These are phyloP conservation scores for Ormyrus rosae DNA, from an alignment of 2,888 invertebrate genomes.

Conservation along the genomic window DNA sequence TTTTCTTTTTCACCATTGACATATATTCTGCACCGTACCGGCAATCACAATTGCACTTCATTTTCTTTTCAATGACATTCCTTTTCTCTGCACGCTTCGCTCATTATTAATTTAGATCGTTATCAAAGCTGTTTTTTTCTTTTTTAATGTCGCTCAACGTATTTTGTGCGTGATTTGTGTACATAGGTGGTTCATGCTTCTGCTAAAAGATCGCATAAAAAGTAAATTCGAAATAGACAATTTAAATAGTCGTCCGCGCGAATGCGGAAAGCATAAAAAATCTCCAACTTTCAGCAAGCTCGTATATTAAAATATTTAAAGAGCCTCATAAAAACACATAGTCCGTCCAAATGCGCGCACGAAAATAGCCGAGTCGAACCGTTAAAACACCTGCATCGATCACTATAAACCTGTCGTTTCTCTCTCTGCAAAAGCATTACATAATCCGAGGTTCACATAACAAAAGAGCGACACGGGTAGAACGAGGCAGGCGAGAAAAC, in stretches of 20 bases:
- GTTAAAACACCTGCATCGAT: conserved; percentile 19
- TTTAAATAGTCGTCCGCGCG: too few relatives aligned
- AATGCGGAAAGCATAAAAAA: too few relatives aligned
- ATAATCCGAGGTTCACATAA: conserved; percentile 46
- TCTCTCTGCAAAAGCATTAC: conserved; percentile 32
- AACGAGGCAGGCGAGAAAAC: too few relatives aligned
- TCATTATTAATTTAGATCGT: conserved; percentile 17
- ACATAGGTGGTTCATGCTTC: too few relatives aligned
- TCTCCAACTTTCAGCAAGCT: neutral
- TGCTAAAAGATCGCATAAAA: too few relatives aligned
- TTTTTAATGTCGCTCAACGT: neutral
- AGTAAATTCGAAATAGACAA: too few relatives aligned
- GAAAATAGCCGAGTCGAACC: neutral
- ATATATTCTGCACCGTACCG: neutral
- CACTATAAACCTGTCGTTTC: conserved; percentile 29
- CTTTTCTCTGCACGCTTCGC: conserved; percentile 29
- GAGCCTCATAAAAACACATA: neutral
- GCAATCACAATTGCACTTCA: conserved; percentile 47
- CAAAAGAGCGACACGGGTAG: conserved; percentile 11
- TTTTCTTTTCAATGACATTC: neutral
- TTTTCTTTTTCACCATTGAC: neutral
- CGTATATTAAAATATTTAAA: neutral
- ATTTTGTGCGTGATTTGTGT: too few relatives aligned
- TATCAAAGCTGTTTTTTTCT: too few relatives aligned
- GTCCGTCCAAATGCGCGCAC: neutral